phyloP scores from a whole-genome alignment of 2,113 vertebrate species.

The Malurus alboscapulatus region DNA sequence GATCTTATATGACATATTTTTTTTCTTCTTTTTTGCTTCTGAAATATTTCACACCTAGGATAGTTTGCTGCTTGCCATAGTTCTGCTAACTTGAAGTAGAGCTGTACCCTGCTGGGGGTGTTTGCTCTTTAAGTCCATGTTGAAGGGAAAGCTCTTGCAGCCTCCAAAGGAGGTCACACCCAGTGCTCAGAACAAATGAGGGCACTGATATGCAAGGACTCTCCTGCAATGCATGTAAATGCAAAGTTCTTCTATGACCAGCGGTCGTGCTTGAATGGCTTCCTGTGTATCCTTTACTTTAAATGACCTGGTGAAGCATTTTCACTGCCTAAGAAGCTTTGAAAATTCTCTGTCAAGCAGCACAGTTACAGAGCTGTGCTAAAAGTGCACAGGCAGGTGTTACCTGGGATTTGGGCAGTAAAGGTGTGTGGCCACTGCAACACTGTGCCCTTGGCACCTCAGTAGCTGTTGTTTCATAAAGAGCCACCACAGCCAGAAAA shows the following conservation, averaged over 20 bases:
- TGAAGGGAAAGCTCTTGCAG: neutral
- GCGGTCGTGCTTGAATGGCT: neutral
- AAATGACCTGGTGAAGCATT: neutral
- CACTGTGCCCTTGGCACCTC: accelerated
- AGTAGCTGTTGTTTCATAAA: neutral
- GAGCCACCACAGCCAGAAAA: neutral
- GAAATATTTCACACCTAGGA: neutral
- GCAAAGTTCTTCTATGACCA: neutral
- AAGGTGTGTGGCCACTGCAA: neutral
- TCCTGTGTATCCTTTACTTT: neutral
- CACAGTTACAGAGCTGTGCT: neutral
- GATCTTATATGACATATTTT: neutral
- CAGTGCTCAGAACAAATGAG: neutral
- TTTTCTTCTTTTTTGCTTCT: neutral
- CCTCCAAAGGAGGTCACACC: neutral
- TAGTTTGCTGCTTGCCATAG: neutral
- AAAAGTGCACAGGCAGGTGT: neutral
- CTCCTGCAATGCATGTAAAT: neutral
- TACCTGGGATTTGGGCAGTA: neutral
- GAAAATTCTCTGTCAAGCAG: neutral
- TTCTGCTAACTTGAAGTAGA: neutral
- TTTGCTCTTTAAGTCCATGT: neutral
- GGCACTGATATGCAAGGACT: neutral
- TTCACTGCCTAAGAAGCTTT: neutral
- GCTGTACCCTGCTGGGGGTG: neutral